A percentile compares a stretch with the other conserved stretches of the same genome.
Conservation (phyloP, 2,113 vertebrate genomes). For the Melanerpes aurifrons region DNA sequence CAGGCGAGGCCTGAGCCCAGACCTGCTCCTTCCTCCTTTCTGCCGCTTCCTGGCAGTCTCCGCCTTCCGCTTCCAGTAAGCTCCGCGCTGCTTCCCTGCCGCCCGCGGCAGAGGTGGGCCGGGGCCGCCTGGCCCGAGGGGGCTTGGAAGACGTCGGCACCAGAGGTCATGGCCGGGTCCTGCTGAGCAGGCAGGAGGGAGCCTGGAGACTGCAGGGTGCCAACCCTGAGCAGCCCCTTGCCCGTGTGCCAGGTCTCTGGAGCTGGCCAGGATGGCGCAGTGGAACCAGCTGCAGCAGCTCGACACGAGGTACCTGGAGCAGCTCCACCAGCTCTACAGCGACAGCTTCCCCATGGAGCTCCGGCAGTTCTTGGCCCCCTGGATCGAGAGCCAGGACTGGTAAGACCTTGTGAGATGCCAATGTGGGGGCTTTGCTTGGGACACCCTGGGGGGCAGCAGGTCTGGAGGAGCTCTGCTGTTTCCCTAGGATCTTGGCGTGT, state of each 20-base stretch:
- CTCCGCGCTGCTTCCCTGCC: conserved; percentile 36
- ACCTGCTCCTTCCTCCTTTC: conserved; percentile 61
- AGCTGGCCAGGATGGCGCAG: conserved; percentile 89
- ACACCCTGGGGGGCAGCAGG: background rate
- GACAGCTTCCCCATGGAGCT: conserved; percentile 99
- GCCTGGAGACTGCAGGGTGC: background rate
- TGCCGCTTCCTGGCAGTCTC: conserved; percentile 61
- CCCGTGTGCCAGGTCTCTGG: background rate
- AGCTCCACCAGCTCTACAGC: conserved; percentile 97
- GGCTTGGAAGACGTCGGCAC: background rate
- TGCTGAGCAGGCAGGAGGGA: background rate
- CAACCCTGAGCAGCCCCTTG: background rate
- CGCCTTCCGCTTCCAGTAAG: conserved; percentile 65
- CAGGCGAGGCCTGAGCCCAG: background rate
- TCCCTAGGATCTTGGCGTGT: background rate
- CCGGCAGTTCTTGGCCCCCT: conserved; percentile 94
- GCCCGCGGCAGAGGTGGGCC: background rate
- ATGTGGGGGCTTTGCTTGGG: rapidly evolving
- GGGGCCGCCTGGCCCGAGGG: background rate
- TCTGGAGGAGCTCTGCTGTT: background rate
- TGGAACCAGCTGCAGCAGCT: conserved; percentile 99
- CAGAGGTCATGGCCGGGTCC: background rate
- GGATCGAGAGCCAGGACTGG: conserved; percentile 99
- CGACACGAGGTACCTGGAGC: conserved; percentile 95
- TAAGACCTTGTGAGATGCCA: conserved; percentile 29